A percentile compares a stretch with the other conserved stretches of the same genome.
Evolutionary conservation across 2,113 vertebrate genomes (phyloP).

Genomic region (Psephotus haematonotus): DNA sequence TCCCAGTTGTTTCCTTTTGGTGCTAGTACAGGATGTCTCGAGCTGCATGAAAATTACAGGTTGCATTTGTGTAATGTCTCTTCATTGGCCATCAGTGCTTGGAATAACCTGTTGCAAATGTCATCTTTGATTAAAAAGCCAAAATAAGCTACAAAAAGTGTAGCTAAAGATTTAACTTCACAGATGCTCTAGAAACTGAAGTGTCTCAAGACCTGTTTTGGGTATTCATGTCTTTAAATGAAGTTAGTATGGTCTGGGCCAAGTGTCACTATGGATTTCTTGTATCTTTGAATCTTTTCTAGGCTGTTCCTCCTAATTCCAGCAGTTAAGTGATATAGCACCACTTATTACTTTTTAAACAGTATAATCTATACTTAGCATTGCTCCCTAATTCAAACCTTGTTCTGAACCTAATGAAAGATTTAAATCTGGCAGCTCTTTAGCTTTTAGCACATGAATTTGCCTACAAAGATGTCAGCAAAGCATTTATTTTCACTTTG

Average conservation of each 20-base stretch:
- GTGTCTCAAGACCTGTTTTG: background rate
- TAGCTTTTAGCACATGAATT: constrained; percentile 44
- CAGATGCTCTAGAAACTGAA: background rate
- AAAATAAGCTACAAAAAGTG: background rate
- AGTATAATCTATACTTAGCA: constrained; percentile 45
- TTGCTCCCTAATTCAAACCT: constrained; percentile 17
- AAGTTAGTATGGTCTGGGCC: background rate
- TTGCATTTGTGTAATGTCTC: background rate
- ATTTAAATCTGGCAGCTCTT: constrained; percentile 65
- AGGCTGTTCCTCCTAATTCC: background rate
- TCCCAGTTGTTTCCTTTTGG: background rate
- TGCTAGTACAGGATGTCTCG: background rate
- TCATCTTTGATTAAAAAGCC: background rate
- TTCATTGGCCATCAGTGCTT: background rate
- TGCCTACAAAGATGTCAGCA: constrained; percentile 24
- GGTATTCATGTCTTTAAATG: background rate
- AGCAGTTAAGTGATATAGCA: background rate
- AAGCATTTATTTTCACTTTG: constrained; percentile 2
- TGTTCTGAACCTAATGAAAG: constrained; percentile 63
- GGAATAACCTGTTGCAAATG: background rate
- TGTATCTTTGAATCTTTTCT: background rate
- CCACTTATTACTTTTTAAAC: background rate
- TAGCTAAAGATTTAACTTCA: background rate
- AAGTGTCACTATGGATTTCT: background rate
- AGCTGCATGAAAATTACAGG: background rate